Evolutionary conservation across 2,113 vertebrate species (phyloP).

Genomic region (Paradoxurus hermaphroditus): DNA sequence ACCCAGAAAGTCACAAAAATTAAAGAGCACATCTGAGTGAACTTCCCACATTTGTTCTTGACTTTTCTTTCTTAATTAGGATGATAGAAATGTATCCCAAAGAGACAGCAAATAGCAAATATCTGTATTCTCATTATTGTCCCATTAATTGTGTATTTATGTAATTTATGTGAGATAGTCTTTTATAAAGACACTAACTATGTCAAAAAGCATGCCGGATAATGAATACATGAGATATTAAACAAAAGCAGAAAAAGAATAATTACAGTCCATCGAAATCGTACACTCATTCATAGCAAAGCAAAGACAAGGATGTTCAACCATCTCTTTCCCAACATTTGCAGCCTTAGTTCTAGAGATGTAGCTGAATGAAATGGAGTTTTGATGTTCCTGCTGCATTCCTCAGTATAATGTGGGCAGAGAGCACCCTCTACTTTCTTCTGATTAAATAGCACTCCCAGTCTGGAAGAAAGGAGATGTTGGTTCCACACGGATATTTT

Average conservation of each 20-base stretch:
- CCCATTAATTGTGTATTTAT: not conserved
- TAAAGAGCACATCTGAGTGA: not conserved
- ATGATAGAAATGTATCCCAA: not conserved
- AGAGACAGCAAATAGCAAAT: not conserved
- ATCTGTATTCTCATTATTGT: not conserved
- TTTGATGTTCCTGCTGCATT: conserved; percentile 62
- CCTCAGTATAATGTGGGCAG: conserved; percentile 82
- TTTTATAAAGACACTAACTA: not conserved
- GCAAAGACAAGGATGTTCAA: conserved; percentile 23
- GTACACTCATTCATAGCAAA: conserved; percentile 32
- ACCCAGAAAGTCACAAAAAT: not conserved
- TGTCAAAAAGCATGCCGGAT: not conserved
- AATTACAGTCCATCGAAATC: not conserved
- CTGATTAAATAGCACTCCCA: conserved; percentile 84
- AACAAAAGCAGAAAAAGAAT: not conserved
- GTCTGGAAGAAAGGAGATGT: conserved; percentile 71
- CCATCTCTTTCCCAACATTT: conserved; percentile 32
- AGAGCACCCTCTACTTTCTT: conserved; percentile 94
- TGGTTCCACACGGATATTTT: conserved; percentile 85
- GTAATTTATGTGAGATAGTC: not conserved
- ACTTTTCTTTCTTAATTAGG: not conserved
- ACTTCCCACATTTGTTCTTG: not conserved
- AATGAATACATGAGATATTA: not conserved
- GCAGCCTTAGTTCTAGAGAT: conserved; percentile 43
- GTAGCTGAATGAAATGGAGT: conserved; percentile 41